Conservation (phyloP, 2,797 vertebrate species). For the Kryptopterus vitreolus region DNA sequence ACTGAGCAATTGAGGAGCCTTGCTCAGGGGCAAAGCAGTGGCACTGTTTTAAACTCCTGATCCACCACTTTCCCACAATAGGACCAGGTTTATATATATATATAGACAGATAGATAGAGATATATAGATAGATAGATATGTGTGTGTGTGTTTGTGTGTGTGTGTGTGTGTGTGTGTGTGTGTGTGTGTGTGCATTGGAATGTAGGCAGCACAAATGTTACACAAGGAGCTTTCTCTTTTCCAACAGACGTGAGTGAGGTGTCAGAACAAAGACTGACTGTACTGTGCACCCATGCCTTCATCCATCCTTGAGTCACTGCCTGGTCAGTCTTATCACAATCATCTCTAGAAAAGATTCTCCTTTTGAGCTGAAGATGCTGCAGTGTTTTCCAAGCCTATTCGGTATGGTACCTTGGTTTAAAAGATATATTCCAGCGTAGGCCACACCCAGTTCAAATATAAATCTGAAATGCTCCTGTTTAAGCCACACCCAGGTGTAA, state of each 20-base stretch:
- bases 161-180: too few species aligned
- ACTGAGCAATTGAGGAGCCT: too few species aligned
- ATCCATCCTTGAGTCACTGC: neutral
- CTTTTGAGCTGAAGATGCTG: neutral
- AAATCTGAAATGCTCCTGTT: too few species aligned
- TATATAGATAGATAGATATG: too few species aligned
- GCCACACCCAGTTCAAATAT: neutral
- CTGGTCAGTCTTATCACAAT: neutral
- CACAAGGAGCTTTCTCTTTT: neutral
- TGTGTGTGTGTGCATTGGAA: neutral
- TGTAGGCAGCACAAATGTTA: neutral
- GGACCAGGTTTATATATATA: too few species aligned
- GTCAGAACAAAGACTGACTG: neutral
- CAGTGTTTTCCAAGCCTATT: neutral
- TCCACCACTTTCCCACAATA: too few species aligned
- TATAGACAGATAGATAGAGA: too few species aligned
- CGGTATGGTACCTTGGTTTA: neutral
- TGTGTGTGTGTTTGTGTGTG: too few species aligned
- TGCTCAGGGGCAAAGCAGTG: too few species aligned
- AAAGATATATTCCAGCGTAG: neutral
- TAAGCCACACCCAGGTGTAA: neutral
- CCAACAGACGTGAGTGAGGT: neutral
- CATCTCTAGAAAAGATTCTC: neutral
- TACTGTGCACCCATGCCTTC: neutral
- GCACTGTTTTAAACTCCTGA: too few species aligned